Evolutionary conservation across 2,888 invertebrate genomes (phyloP).

Genomic region (Idaea aversata): DNA sequence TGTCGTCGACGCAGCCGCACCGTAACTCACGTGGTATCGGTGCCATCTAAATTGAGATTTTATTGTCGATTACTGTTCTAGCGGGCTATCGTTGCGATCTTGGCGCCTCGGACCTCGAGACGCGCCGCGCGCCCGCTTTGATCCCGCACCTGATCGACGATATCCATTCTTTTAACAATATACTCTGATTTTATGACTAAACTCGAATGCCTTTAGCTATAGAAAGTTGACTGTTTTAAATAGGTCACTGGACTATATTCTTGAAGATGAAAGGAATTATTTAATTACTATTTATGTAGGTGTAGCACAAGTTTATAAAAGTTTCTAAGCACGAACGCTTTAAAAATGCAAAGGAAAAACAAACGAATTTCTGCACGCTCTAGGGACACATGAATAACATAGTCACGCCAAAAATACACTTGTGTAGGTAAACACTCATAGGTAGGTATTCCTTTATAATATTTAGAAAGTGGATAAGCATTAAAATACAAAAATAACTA

Average conservation of each 20-base stretch:
- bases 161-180: not conserved
- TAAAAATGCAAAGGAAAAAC: not conserved
- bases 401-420: not conserved
- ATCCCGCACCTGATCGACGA: conserved; percentile 41
- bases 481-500: not conserved
- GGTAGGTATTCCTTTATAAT: not conserved
- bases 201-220: not conserved
- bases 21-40: conserved; percentile 78
- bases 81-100: conserved; percentile 78
- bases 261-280: not conserved
- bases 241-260: conserved; percentile 1
- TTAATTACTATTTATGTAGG: not conserved
- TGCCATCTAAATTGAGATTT: conserved; percentile 80
- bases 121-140: conserved; percentile 41
- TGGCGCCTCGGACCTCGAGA: conserved; percentile 62
- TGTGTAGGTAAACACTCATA: not conserved
- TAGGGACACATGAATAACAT: not conserved
- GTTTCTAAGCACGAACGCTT: not conserved
- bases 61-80: conserved; percentile 80
- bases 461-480: not conserved
- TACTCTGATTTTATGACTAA: not conserved
- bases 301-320: not conserved
- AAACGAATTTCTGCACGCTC: not conserved
- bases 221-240: not conserved
- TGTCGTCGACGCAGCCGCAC: conserved; percentile 69